Base-by-base conservation (phyloP, 2,113 vertebrate genomes). In the Brachyhypopomus occidentalis region DNA sequence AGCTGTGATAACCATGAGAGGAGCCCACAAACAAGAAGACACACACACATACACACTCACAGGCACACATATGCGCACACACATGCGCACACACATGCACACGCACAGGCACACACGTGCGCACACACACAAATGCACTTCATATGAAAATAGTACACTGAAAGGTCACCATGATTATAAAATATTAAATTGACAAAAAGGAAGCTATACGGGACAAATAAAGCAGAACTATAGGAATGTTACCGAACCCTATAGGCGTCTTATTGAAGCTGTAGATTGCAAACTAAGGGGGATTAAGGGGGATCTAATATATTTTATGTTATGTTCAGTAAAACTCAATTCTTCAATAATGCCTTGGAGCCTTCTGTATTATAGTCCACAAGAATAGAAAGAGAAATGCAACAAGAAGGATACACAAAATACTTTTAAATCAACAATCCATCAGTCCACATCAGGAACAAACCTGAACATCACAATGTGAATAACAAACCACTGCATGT, bases 1-100 rank as follows among this genome's bases (percentile, higher is more conserved):
- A 85, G 77, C 72, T 72, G 74, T 77, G 75, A 84, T 84, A 81
- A 81, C 79, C 79, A 81, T 64, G 75, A 25, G 45, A 34, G 64
- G 79, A 66, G 59, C 30, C 41, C 30, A 74, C 69, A 74, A 52
- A 77, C 75, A 76, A 34, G 58, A 34, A 60, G n/a, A 19, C 55
- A 66, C 76, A 74, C 8, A 78, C 36, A 81, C 3, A n/a, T 27
- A 52, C 72, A 22, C 48, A 73, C 25, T 58, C 72, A 81, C 25
- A 67, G 59, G n/a, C n/a, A 23, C 45, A 75, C 60, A 66, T 38
- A n/a, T 64, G 60, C 23, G 11, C 59, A 30, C 72, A 75, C 23
- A 73, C 75, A 75, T 77, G 73, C 7, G 73, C 34, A 81, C 30
- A 77, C 52, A 63, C 3, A n/a, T 27, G 22, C 72, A 22, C 48